Evolutionary conservation across 1,140 invertebrate species (phyloP).

Genomic region (Melanaphis sacchari): DNA sequence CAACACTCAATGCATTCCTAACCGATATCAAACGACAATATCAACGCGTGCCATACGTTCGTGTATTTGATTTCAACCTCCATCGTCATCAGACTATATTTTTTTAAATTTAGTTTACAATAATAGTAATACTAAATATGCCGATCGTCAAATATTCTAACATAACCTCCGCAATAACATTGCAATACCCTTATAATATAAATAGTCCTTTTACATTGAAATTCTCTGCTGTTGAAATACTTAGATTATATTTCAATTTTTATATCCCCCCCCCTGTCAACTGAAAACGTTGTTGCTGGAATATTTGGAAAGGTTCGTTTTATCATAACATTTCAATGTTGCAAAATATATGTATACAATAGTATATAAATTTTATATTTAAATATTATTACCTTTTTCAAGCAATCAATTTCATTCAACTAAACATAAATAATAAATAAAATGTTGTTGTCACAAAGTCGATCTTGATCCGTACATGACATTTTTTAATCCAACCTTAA

Average conservation of each 20-base stretch:
- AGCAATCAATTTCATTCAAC: not conserved
- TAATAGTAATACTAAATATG: not conserved
- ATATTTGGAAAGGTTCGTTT: not conserved
- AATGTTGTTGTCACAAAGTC: not conserved
- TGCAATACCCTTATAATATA: too few species aligned
- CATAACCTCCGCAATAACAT: too few species aligned
- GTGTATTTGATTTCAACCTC: not conserved
- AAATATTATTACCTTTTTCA: not conserved
- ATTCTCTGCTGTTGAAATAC: too few species aligned
- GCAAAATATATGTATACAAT: not conserved
- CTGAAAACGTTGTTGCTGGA: not conserved
- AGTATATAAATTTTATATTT: not conserved
- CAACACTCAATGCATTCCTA: too few species aligned
- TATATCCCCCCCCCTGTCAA: too few species aligned
- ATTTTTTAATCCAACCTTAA: not conserved
- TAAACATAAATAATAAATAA: not conserved
- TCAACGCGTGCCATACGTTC: not conserved
- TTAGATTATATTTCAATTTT: too few species aligned
- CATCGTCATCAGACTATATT: too few species aligned
- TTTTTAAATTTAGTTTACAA: not conserved
- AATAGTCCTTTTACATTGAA: too few species aligned
- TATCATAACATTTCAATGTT: not conserved
- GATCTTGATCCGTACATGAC: not conserved
- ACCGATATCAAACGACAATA: not conserved
- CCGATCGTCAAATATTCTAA: not conserved